Base-by-base conservation (phyloP, 2,888 invertebrate genomes). In the Amphipyra tragopoginis region DNA sequence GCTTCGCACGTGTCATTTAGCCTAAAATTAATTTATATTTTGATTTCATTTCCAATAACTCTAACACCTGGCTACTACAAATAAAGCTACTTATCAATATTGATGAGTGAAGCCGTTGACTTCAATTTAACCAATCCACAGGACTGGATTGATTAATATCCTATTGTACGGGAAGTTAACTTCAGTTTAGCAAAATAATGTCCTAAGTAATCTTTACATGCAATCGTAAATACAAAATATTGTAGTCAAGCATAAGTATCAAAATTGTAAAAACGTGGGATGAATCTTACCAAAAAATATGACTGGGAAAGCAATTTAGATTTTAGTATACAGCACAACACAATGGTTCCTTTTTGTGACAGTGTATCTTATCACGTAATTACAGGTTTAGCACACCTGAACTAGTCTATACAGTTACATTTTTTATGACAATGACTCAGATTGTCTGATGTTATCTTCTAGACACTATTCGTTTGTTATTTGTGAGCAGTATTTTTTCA, bases 101-200 rank as follows among this genome's bases (percentile, higher is more conserved):
- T 65, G 9, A 73, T 79, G 55, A 62, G 52, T 56, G 49, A 60
- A 81, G 78, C 83, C 81, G 70, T 64, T 64, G 78, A 79, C 84
- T 65, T 68, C 70, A 60, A 34, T 57, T 47, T 67, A 21, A 47
- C 10, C 29, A 43, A 29, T 43, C 7, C 50, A 55, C 55, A 42
- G 0, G n/a, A 13, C 21, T 21, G 21, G 21, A 2, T 21, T 21
- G 33, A 40, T 40, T 29, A 48, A 52, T 40, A 48, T 65, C 15
- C 29, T 56, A 42, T 51, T 54, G 15, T 29, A 40, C 26, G 15
- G 11, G 13, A 64, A 47, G 9, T 21, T 21, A 21, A 21, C 21
- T 21, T 21, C 21, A 21, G 21, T 21, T 21, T 3, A 21, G 21
- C 21, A 21, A 21, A 21, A 21, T 21, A 21, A 21, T 21, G 21